phyloP scores from a whole-genome alignment of 1,140 invertebrate species.

The Ostrea edulis region DNA sequence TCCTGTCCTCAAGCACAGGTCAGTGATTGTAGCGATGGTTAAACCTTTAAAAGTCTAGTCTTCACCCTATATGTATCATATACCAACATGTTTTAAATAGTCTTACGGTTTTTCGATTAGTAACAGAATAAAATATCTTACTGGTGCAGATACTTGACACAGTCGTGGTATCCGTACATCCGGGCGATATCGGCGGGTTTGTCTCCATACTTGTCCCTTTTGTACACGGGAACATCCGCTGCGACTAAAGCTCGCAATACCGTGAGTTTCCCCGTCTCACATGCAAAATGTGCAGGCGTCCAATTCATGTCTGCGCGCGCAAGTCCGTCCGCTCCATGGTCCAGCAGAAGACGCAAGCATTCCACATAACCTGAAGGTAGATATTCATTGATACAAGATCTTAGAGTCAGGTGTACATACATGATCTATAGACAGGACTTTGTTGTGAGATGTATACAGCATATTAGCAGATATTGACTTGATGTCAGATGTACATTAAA shows the following conservation, averaged over 20 bases:
- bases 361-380: slow-evolving; percentile 68
- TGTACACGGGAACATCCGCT: slow-evolving; percentile 67
- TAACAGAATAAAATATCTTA: slow-evolving; percentile 56
- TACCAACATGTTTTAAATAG: too few relatives aligned
- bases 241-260: slow-evolving; percentile 70
- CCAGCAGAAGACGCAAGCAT: slow-evolving; percentile 73
- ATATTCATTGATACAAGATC: not conserved
- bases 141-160: slow-evolving; percentile 70
- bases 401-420: not conserved
- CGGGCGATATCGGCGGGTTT: slow-evolving; percentile 70
- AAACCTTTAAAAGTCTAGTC: too few relatives aligned
- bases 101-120: not conserved
- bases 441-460: too few relatives aligned
- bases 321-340: slow-evolving; percentile 71
- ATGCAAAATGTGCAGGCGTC: slow-evolving; percentile 78
- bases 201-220: slow-evolving; percentile 72
- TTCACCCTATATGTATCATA: too few relatives aligned
- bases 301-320: slow-evolving; percentile 66
- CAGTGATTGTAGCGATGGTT: too few relatives aligned
- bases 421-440: too few relatives aligned
- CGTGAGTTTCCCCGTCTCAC: slow-evolving; percentile 71
- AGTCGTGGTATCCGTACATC: slow-evolving; percentile 73
- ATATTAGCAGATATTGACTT: too few relatives aligned
- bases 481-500: too few relatives aligned
- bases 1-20: too few relatives aligned